Base-by-base conservation (phyloP, 2,888 invertebrate genomes). In the Amphimallon solstitiale region DNA sequence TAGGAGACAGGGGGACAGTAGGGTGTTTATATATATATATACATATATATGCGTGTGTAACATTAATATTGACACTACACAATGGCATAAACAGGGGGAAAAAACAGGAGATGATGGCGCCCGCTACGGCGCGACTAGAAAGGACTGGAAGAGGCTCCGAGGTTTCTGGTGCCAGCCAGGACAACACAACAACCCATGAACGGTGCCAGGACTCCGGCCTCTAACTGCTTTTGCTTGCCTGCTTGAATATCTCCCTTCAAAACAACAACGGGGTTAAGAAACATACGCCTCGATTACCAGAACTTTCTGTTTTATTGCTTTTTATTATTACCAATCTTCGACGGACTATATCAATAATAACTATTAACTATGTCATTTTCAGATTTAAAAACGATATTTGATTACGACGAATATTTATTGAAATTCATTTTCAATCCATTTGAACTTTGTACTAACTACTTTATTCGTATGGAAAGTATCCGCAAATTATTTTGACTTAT, bases 81-180 rank as follows among this genome's bases (percentile, higher is more conserved):
- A 73, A 75, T 72, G 75, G 76, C 74, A 76, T 76, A 77, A 78
- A 77, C 77, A 78, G 76, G 76, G 77, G 75, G 77, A 73, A 74
- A 23, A 43, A 52, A 52, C 74, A 70, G 70, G 69, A 69, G 68
- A 69, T 71, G 72, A 73, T 68, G 77, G 76, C 77, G 77, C 74
- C 76, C 76, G 66, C 70, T 66, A 70, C 71, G 78, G 69, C 77
- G 77, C 75, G 77, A 73, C 77, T 74, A 69, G 72, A 76, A 77
- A 75, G 77, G 77, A 76, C 77, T 70, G 71, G 65, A 35, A 52
- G 51, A 52, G 76, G 75, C 75, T 76, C 78, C 76, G 72, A 49
- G 37, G 74, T 71, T 66, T 70, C 70, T 71, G 76, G 76, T 75
- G 75, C 69, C 69, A 73, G 71, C 67, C 71, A 68, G 66, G 67